phyloP scores from a whole-genome alignment of 1,140 invertebrate species.

The Whitmania pigra region DNA sequence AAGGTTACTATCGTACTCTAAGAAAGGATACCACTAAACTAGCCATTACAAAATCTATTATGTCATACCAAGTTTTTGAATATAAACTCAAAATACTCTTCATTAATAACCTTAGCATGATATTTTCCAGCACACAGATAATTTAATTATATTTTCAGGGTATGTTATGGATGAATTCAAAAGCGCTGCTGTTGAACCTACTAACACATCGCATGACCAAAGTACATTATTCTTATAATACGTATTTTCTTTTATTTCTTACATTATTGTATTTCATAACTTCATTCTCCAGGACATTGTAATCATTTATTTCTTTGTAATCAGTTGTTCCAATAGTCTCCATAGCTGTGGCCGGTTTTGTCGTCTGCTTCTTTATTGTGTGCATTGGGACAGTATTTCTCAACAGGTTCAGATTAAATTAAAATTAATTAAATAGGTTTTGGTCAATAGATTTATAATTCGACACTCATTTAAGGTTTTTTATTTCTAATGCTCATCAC shows the following conservation, averaged over 20 bases:
- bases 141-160: too few species aligned
- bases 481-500: too few species aligned
- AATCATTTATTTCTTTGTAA: too few species aligned
- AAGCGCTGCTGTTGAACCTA: too few species aligned
- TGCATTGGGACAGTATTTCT: conserved; percentile 1
- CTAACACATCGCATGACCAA: too few species aligned
- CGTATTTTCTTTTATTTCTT: too few species aligned
- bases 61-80: neutral
- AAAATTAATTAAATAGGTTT: neutral
- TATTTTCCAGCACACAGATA: too few species aligned
- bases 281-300: neutral
- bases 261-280: neutral
- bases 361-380: neutral
- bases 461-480: too few species aligned
- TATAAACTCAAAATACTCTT: too few species aligned
- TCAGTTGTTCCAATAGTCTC: conserved; percentile 4
- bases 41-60: conserved; percentile 1
- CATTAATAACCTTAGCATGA: too few species aligned
- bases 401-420: neutral
- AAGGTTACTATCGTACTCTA: neutral
- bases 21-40: neutral
- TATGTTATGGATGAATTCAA: too few species aligned
- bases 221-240: too few species aligned
- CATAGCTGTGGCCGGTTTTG: conserved; percentile 3
- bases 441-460: neutral